These are phyloP conservation scores for Drosophila orena DNA, from an alignment of 1,140 invertebrate species.

Conservation along the genomic window DNA sequence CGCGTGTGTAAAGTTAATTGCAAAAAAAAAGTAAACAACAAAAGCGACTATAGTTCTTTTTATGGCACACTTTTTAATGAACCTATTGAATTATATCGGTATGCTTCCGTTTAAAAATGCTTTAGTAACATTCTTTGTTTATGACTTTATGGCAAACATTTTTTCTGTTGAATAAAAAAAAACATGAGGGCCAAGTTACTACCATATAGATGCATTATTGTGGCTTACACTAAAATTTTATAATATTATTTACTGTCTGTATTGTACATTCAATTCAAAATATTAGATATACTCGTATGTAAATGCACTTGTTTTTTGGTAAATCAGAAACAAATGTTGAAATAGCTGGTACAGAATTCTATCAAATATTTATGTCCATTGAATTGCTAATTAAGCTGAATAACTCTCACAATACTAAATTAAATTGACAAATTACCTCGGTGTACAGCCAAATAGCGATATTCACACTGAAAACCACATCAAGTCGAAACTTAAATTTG, in stretches of 20 bases:
- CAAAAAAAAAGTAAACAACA: slow-evolving; percentile 39
- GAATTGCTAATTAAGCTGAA: slow-evolving; percentile 66
- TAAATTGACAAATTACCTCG: slow-evolving; percentile 66
- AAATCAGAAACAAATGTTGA: slow-evolving; percentile 15
- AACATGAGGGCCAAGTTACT: not conserved
- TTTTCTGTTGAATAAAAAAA: not conserved
- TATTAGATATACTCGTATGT: not conserved
- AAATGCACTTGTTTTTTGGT: not conserved
- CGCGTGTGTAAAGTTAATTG: slow-evolving; percentile 60
- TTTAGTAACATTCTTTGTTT: slow-evolving; percentile 1
- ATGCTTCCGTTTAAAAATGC: not conserved
- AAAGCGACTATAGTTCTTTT: slow-evolving; percentile 8
- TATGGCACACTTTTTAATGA: slow-evolving; percentile 19
- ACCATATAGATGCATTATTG: not conserved
- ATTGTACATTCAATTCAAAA: not conserved
- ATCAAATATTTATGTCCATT: slow-evolving; percentile 52
- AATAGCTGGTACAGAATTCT: slow-evolving; percentile 1
- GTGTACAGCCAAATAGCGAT: not conserved
- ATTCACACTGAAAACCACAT: slow-evolving; percentile 43
- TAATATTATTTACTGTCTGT: not conserved
- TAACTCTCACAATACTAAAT: slow-evolving; percentile 64
- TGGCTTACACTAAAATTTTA: too few relatives aligned
- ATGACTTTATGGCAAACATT: not conserved
- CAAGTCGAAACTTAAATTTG: slow-evolving; percentile 52
- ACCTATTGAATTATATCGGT: slow-evolving; percentile 9